phyloP scores from a whole-genome alignment of 2,888 invertebrate species.

The Limnephilus marmoratus region DNA sequence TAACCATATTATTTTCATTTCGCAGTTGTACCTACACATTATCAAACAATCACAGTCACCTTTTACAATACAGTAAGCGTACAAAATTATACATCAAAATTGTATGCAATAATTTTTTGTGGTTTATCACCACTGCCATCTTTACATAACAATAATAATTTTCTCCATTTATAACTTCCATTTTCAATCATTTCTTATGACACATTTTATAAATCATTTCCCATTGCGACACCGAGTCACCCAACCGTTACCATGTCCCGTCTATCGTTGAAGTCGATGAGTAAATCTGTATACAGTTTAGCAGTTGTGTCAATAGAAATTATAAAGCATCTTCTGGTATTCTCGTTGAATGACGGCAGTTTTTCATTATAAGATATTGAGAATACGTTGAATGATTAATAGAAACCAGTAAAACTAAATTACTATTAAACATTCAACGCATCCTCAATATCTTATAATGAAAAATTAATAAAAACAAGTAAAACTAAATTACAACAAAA shows the following conservation, averaged over 20 bases:
- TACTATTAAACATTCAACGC: too few species aligned
- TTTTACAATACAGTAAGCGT: background rate
- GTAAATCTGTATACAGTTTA: background rate
- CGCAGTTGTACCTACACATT: background rate
- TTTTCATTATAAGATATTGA: background rate
- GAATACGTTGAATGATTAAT: background rate
- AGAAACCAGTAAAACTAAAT: too few species aligned
- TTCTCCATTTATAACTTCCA: background rate
- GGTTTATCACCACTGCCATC: background rate
- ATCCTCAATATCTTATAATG: too few species aligned
- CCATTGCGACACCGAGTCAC: constrained; percentile 21
- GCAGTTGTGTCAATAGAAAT: background rate
- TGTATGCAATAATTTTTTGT: background rate
- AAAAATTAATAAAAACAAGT: too few species aligned
- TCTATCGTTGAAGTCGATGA: background rate
- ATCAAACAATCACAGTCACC: background rate
- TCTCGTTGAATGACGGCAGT: background rate
- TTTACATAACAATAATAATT: constrained; percentile 35
- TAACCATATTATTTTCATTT: background rate
- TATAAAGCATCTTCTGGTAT: background rate
- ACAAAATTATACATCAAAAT: background rate
- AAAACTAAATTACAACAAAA: too few species aligned
- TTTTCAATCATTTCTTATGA: constrained; percentile 5
- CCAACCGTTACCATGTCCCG: constrained; percentile 5
- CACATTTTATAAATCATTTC: constrained; percentile 16